These are phyloP conservation scores for Acleris holmiana DNA, from an alignment of 2,888 invertebrate genomes.

Conservation along the genomic window DNA sequence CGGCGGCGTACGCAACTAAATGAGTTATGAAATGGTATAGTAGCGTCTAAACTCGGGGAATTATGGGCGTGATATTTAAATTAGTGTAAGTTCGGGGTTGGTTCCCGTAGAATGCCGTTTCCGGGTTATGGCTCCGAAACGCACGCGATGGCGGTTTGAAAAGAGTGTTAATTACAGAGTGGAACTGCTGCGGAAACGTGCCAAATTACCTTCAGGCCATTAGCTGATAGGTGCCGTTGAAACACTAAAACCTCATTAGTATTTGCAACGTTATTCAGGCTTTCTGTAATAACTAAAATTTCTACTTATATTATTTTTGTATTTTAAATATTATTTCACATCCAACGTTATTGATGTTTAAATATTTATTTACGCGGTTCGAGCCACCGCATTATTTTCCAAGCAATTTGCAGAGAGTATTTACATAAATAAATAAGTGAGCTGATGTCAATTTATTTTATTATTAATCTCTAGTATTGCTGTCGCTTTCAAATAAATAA, in stretches of 20 bases:
- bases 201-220: constrained; percentile 47
- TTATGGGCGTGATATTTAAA: constrained; percentile 37
- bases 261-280: too few relatives aligned
- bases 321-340: too few relatives aligned
- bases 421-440: constrained; percentile 11
- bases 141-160: constrained; percentile 63
- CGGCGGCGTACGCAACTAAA: constrained; percentile 29
- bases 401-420: too few relatives aligned
- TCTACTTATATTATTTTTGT: too few relatives aligned
- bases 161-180: constrained; percentile 70
- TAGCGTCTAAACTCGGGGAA: constrained; percentile 2
- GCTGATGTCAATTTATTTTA: constrained; percentile 12
- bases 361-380: too few relatives aligned
- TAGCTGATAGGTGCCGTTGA: not conserved
- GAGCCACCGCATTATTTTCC: too few relatives aligned
- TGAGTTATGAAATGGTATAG: constrained; percentile 28
- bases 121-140: constrained; percentile 61
- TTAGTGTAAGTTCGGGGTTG: constrained; percentile 22
- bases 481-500: constrained; percentile 4
- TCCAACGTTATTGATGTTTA: too few relatives aligned
- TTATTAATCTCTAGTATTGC: not conserved
- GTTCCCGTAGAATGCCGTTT: constrained; percentile 58
- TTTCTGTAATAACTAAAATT: too few relatives aligned
- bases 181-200: constrained; percentile 55
- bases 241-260: not conserved